phyloP scores from a whole-genome alignment of 2,113 vertebrate species.

The Rhegmatorhina hoffmannsi region DNA sequence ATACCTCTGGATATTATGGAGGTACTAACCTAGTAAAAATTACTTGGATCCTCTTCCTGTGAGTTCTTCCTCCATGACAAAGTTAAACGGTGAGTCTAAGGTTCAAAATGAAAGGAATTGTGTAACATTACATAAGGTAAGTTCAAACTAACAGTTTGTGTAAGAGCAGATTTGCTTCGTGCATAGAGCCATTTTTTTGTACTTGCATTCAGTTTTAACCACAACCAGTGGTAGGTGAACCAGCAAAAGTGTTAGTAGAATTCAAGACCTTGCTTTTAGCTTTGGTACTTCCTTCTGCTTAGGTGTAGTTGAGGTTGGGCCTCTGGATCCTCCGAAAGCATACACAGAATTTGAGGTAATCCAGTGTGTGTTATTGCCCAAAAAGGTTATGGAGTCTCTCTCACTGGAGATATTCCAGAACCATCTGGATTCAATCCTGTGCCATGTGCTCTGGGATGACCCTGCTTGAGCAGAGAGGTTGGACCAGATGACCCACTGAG shows the following conservation, averaged over 20 bases:
- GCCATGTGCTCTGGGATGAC: not conserved
- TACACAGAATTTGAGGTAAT: not conserved
- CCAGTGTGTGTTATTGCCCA: not conserved
- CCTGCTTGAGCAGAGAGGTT: not conserved
- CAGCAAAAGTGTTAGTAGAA: not conserved
- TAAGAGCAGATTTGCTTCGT: not conserved
- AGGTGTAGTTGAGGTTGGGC: not conserved
- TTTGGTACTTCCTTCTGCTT: not conserved
- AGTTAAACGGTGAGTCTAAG: not conserved
- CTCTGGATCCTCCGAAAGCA: not conserved
- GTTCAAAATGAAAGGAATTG: not conserved
- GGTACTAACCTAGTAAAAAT: not conserved
- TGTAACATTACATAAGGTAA: not conserved
- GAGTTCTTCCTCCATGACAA: not conserved
- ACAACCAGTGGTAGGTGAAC: not conserved
- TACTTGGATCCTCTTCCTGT: not conserved
- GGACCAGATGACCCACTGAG: no score
- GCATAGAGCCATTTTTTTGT: not conserved
- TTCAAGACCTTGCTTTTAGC: not conserved
- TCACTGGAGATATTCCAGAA: not conserved
- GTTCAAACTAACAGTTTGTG: not conserved
- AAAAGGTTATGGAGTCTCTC: not conserved
- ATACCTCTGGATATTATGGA: not conserved
- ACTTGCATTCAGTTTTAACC: not conserved
- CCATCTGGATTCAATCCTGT: not conserved